phyloP scores from a whole-genome alignment of 2,797 vertebrate species.

The Characodon lateralis region DNA sequence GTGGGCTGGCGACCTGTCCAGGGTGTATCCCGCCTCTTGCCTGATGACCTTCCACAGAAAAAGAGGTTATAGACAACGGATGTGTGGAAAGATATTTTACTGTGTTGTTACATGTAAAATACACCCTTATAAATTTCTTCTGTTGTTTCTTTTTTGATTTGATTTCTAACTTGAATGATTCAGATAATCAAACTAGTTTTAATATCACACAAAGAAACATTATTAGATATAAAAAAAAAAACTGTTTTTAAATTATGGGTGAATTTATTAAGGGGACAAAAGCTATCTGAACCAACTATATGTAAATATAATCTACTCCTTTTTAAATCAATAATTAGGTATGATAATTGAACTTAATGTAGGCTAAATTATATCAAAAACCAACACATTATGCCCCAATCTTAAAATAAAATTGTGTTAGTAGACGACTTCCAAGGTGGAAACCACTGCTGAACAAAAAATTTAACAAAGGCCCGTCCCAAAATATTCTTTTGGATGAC shows the following conservation, averaged over 20 bases:
- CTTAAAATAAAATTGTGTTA: too few species aligned
- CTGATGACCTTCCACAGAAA: too few species aligned
- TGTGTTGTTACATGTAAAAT: conserved; percentile 4
- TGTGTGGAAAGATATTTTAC: not conserved
- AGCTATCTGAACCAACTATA: not conserved
- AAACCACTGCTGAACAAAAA: too few species aligned
- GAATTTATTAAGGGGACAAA: not conserved
- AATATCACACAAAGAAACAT: not conserved
- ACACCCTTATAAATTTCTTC: not conserved
- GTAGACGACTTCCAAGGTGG: too few species aligned
- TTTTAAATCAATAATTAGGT: not conserved
- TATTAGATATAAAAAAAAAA: not conserved
- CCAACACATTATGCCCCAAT: too few species aligned
- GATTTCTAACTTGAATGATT: not conserved
- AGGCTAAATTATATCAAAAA: too few species aligned
- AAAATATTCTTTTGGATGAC: too few species aligned
- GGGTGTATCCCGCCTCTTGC: too few species aligned
- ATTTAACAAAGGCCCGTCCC: too few species aligned
- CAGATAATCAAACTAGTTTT: not conserved
- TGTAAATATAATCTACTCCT: too few species aligned
- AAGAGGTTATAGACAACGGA: too few species aligned
- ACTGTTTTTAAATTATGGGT: not conserved
- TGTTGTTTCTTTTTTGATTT: not conserved
- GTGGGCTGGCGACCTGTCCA: too few species aligned
- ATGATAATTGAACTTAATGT: not conserved